These are phyloP conservation scores for Brachylomia viminalis DNA, from an alignment of 2,888 invertebrate species.

Conservation along the genomic window DNA sequence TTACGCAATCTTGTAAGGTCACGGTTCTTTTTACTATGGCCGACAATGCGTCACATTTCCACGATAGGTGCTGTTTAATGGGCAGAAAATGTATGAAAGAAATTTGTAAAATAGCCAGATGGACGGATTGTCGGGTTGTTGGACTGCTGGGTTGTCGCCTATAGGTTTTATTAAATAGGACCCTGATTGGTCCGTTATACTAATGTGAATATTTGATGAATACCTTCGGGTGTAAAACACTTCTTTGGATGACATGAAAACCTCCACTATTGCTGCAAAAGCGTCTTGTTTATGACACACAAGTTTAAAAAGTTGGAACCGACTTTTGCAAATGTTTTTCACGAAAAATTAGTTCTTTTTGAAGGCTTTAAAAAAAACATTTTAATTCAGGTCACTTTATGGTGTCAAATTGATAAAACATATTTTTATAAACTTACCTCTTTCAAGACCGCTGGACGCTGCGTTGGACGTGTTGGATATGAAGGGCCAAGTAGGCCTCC, in stretches of 20 bases:
- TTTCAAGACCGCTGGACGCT: not conserved
- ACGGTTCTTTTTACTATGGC: too few relatives aligned
- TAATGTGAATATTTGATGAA: not conserved
- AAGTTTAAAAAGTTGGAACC: not conserved
- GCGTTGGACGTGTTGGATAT: not conserved
- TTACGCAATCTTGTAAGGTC: not conserved
- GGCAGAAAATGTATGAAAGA: too few relatives aligned
- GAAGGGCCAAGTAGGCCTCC: not conserved
- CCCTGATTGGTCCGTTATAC: not conserved
- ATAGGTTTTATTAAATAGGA: not conserved
- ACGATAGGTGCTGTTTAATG: too few relatives aligned
- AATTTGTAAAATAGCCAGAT: too few relatives aligned
- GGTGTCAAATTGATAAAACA: too few relatives aligned
- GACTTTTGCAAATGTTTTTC: not conserved
- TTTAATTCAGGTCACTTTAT: not conserved
- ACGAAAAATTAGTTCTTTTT: not conserved
- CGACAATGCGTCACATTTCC: too few relatives aligned
- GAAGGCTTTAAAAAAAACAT: not conserved
- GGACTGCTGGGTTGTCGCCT: too few relatives aligned
- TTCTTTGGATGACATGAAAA: not conserved
- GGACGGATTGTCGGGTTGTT: too few relatives aligned
- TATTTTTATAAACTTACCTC: not conserved
- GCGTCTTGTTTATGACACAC: not conserved
- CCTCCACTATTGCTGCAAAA: too few relatives aligned
- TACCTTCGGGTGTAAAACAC: not conserved